Conservation (phyloP, 2,888 invertebrate species). For the Hyles lineata region DNA sequence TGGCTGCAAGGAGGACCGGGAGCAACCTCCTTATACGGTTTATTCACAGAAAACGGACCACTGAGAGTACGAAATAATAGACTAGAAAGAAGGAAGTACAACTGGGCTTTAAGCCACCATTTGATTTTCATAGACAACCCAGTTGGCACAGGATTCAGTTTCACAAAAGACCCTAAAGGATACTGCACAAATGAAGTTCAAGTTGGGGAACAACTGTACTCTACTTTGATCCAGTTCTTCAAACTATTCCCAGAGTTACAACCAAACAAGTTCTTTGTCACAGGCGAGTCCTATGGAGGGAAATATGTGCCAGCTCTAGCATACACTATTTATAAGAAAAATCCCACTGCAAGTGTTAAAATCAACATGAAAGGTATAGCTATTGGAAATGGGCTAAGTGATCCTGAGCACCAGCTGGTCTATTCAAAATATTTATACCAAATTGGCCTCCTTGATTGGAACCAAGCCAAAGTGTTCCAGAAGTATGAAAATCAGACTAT, state of each 20-base stretch:
- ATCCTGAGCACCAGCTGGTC: slow-evolving; percentile 90
- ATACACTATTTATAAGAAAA: slow-evolving; percentile 88
- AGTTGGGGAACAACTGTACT: slow-evolving; percentile 92
- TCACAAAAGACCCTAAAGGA: slow-evolving; percentile 90
- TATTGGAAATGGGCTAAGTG: slow-evolving; percentile 92
- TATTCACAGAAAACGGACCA: slow-evolving; percentile 95
- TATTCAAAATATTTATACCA: slow-evolving; percentile 93
- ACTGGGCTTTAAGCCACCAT: slow-evolving; percentile 92
- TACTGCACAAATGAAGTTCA: slow-evolving; percentile 92
- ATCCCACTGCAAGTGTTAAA: slow-evolving; percentile 86
- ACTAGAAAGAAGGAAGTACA: slow-evolving; percentile 87
- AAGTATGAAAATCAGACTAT: slow-evolving; percentile 84
- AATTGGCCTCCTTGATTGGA: slow-evolving; percentile 88
- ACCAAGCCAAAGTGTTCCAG: slow-evolving; percentile 86
- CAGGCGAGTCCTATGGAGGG: slow-evolving; percentile 96
- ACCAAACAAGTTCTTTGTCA: slow-evolving; percentile 91
- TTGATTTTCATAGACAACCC: slow-evolving; percentile 97
- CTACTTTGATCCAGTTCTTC: slow-evolving; percentile 92
- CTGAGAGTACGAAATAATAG: slow-evolving; percentile 62
- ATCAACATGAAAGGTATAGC: slow-evolving; percentile 89
- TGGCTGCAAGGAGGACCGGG: slow-evolving; percentile 96
- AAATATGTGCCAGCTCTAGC: slow-evolving; percentile 90
- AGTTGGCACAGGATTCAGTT: slow-evolving; percentile 96
- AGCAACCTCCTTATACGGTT: slow-evolving; percentile 90
- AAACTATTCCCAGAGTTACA: slow-evolving; percentile 91